These are phyloP conservation scores for Acanthiza pusilla DNA, from an alignment of 2,797 vertebrate species.

Conservation along the genomic window DNA sequence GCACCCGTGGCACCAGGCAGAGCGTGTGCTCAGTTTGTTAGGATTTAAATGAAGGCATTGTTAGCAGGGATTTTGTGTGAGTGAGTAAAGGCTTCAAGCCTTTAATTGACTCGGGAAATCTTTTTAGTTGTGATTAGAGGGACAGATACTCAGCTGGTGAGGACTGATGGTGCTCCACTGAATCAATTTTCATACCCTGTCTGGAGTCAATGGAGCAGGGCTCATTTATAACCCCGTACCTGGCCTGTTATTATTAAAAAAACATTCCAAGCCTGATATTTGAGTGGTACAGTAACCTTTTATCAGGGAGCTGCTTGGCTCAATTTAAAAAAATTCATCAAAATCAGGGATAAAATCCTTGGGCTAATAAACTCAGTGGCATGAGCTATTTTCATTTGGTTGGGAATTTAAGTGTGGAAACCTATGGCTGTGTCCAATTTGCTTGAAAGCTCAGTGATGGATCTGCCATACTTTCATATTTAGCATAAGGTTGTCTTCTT, in stretches of 20 bases:
- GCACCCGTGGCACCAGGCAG: neutral
- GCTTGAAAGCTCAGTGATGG: neutral
- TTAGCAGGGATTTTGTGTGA: conserved; percentile 26
- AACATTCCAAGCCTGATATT: neutral
- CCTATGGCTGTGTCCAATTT: neutral
- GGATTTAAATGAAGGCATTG: conserved; percentile 24
- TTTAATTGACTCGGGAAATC: conserved; percentile 56
- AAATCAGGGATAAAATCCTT: neutral
- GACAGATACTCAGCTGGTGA: conserved; percentile 47
- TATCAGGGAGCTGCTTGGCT: neutral
- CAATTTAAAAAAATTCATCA: neutral
- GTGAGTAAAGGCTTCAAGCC: conserved; percentile 32
- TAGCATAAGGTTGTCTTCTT: neutral
- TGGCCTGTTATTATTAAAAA: neutral
- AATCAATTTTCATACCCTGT: conserved; percentile 51
- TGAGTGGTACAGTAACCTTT: neutral
- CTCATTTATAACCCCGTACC: conserved; percentile 26
- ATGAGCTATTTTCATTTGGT: neutral
- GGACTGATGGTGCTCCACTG: conserved; percentile 10
- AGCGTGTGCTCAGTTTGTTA: neutral
- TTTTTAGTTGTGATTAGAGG: conserved; percentile 60
- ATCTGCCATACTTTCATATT: neutral
- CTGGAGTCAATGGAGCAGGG: conserved; percentile 51
- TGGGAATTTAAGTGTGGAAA: neutral
- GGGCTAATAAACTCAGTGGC: neutral